Percentiles rank a stretch among this genome's conserved stretches.
Conservation (phyloP, 1,140 invertebrate species). For the Drosophila varians region DNA sequence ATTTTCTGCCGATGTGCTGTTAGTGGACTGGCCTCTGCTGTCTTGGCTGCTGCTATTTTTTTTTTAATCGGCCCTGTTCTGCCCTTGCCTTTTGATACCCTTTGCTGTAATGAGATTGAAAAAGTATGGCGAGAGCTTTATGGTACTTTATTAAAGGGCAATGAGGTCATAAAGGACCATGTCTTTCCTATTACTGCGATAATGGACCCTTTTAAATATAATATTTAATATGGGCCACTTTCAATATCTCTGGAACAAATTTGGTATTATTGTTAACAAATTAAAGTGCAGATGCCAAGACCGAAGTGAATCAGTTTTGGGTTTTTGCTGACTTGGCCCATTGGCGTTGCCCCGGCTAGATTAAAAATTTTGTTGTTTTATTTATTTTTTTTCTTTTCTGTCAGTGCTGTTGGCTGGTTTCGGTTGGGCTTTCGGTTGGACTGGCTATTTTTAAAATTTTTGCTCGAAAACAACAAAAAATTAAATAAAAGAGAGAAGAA, state of each 20-base stretch:
- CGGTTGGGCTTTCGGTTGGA: slow-evolving; percentile 37
- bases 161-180: neutral
- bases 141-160: neutral
- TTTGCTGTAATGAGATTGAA: slow-evolving; percentile 30
- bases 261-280: too few relatives aligned
- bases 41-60: slow-evolving; percentile 17
- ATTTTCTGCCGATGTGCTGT: slow-evolving; percentile 53
- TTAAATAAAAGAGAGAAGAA: slow-evolving; percentile 37
- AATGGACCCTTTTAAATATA: too few relatives aligned
- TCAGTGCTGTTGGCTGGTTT: slow-evolving; percentile 52
- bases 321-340: slow-evolving; percentile 22
- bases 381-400: slow-evolving; percentile 21
- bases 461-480: slow-evolving; percentile 66
- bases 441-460: slow-evolving; percentile 73
- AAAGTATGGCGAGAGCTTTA: slow-evolving; percentile 2
- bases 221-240: too few relatives aligned
- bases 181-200: neutral
- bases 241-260: too few relatives aligned
- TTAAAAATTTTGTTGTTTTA: slow-evolving; percentile 35
- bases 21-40: slow-evolving; percentile 29
- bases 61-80: slow-evolving; percentile 10
- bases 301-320: neutral
- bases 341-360: slow-evolving; percentile 18
- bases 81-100: slow-evolving; percentile 37
- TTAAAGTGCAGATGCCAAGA: too few relatives aligned